A percentile compares a stretch with the other conserved stretches of the same genome.
These are phyloP conservation scores for Microctenopoma stevenorrisi DNA, from an alignment of 2,797 vertebrate species.

Conservation along the genomic window DNA sequence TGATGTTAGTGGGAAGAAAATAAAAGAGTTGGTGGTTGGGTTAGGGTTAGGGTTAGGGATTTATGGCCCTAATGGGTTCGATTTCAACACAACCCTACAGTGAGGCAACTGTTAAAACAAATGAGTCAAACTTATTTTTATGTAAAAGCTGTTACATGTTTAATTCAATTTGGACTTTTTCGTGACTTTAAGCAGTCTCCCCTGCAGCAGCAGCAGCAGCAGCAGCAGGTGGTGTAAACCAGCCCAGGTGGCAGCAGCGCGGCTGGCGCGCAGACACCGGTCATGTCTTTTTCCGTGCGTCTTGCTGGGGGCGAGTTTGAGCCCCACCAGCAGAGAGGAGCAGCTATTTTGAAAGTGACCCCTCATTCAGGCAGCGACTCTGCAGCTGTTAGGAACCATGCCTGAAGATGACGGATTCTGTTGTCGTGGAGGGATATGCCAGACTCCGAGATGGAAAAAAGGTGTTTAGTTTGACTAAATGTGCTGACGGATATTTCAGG, in stretches of 20 bases:
- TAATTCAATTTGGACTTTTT: background rate
- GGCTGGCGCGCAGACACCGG: conserved; percentile 12
- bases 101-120: too few species aligned
- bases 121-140: too few species aligned
- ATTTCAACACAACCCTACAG: too few species aligned
- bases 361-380: conserved; percentile 80
- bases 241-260: conserved; percentile 52
- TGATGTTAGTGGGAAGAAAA: background rate
- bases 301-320: conserved; percentile 49
- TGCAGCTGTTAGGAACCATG: conserved; percentile 96
- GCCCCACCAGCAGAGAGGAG: conserved; percentile 51
- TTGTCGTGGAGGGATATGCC: conserved; percentile 97
- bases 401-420: conserved; percentile 99
- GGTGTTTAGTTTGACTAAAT: conserved; percentile 73
- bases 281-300: conserved; percentile 61
- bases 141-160: too few species aligned
- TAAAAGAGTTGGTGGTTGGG: background rate
- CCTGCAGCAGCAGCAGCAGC: background rate
- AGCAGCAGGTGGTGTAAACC: conserved; percentile 42
- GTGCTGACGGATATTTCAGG: conserved; percentile 3
- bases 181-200: background rate
- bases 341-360: conserved; percentile 96
- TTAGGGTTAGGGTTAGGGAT: too few species aligned
- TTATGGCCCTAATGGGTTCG: too few species aligned
- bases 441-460: conserved; percentile 97